Evolutionary conservation across 2,113 vertebrate species (phyloP), one percentile per base, ranked within the genome.

Genomic region (Elaphurus davidianus): DNA sequence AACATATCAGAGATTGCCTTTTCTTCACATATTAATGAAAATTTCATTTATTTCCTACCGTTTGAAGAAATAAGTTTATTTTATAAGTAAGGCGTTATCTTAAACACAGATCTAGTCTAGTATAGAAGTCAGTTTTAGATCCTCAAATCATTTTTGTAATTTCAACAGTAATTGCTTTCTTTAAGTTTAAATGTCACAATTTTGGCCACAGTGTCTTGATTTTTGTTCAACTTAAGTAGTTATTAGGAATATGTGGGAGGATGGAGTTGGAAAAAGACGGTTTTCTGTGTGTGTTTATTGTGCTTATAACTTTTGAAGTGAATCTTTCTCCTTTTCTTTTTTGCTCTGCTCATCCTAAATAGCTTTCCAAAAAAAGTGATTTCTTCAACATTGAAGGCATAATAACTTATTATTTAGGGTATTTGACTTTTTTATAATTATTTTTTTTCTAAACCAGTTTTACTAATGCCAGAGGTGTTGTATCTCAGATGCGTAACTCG

Each of bases 141-240:
- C 13, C 27, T 21, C 15, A 76, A 96, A 79, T 97, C 5, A 45
- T 60, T 79, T 89, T 78, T 92, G 55, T 21, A 71, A 87, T 92
- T 96, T 98, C 55, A 95, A 60, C 36, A 93, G 23, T 81, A 84
- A 36, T 64, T 76, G 7, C 23, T 90, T 96, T 30, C 30, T 92
- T 92, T 93, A 90, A 81, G 55, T 54, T 92, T 89, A 87, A 91
- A 64, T 94, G 47, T 94, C 33, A 97, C 64, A 76, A 87, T 36
- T 94, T 84, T 90, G 74, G 81, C 40, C 30, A 52, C 21, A 23
- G 9, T 54, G 2, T 64, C 28, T 50, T 28, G 54, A 92, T 52
- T 97, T 90, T 96, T 94, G 36, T 88, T 52, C 33, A 76, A 9
- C 2, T 91, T 45, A 67, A 87, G 88, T 89, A 54, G 50, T 52